A percentile compares a stretch with the other conserved stretches of the same genome.
phyloP scores from a whole-genome alignment of 23 tunicate species.

The Ascidia mentula region DNA sequence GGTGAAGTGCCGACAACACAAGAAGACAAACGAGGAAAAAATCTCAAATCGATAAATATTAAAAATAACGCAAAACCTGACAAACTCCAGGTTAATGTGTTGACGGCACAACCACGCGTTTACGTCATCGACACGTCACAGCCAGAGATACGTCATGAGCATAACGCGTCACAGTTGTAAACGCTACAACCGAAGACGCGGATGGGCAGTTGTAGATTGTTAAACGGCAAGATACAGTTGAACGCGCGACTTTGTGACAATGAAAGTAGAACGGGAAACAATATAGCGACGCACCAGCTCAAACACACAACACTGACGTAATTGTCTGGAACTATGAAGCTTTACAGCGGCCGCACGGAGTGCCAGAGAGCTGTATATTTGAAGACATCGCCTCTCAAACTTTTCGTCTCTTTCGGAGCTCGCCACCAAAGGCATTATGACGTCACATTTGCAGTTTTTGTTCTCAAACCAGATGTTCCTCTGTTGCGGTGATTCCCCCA shows the following conservation, averaged over 20 bases:
- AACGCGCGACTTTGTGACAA: neutral
- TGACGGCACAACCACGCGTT: neutral
- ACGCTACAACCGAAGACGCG: neutral
- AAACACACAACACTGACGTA: neutral
- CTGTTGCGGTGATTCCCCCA: constrained; percentile 67
- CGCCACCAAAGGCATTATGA: too few relatives aligned
- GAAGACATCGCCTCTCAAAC: neutral
- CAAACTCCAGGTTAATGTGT: too few relatives aligned
- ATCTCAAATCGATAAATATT: too few relatives aligned
- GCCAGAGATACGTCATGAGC: neutral
- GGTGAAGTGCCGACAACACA: too few relatives aligned
- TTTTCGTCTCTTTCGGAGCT: too few relatives aligned
- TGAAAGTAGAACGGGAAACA: neutral
- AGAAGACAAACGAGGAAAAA: too few relatives aligned
- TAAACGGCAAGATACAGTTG: neutral
- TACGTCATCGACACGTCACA: neutral
- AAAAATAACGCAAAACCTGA: too few relatives aligned
- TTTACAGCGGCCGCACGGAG: neutral
- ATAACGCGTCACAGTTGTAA: too few relatives aligned
- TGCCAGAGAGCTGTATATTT: neutral
- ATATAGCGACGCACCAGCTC: neutral
- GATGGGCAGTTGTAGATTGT: neutral
- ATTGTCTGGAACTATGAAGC: neutral
- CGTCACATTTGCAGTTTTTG: too few relatives aligned
- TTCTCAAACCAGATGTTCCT: constrained; percentile 71